phyloP scores from a whole-genome alignment of 2,888 invertebrate genomes.

The Autographa gamma region DNA sequence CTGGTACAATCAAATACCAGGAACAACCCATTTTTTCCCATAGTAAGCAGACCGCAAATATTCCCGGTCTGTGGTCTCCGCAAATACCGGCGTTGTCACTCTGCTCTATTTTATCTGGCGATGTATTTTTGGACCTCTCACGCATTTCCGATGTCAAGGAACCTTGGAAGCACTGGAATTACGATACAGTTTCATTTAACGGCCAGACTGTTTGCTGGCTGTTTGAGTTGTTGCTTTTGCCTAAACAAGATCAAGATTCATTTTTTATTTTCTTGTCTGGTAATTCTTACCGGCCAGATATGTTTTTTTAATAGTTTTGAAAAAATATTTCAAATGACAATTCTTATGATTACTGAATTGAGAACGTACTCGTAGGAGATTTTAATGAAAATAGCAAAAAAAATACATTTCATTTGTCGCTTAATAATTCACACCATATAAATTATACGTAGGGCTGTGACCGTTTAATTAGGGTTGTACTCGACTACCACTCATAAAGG shows the following conservation, averaged over 20 bases:
- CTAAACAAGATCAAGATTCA: too few species aligned
- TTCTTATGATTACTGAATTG: too few species aligned
- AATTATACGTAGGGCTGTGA: background rate
- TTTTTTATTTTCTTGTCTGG: background rate
- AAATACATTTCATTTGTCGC: background rate
- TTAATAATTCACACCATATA: background rate
- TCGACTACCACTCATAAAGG: background rate
- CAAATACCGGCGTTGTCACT: slow-evolving; percentile 33
- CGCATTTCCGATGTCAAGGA: slow-evolving; percentile 37
- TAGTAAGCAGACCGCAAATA: slow-evolving; percentile 18
- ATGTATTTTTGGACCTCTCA: slow-evolving; percentile 44
- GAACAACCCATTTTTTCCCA: background rate
- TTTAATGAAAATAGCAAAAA: too few species aligned
- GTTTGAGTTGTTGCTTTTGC: background rate
- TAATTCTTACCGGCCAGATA: background rate
- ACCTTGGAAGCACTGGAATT: slow-evolving; percentile 20
- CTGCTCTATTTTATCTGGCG: slow-evolving; percentile 35
- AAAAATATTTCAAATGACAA: too few species aligned
- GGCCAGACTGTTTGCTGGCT: background rate
- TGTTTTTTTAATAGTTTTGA: background rate
- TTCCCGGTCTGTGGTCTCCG: slow-evolving; percentile 18
- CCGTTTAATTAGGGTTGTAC: background rate
- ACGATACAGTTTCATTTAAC: background rate
- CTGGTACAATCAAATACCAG: background rate
- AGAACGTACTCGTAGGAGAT: too few species aligned